Percentiles rank a stretch among this genome's conserved stretches.
These are phyloP conservation scores for Hemibagrus wyckioides DNA, from an alignment of 2,113 vertebrate genomes.

Conservation along the genomic window DNA sequence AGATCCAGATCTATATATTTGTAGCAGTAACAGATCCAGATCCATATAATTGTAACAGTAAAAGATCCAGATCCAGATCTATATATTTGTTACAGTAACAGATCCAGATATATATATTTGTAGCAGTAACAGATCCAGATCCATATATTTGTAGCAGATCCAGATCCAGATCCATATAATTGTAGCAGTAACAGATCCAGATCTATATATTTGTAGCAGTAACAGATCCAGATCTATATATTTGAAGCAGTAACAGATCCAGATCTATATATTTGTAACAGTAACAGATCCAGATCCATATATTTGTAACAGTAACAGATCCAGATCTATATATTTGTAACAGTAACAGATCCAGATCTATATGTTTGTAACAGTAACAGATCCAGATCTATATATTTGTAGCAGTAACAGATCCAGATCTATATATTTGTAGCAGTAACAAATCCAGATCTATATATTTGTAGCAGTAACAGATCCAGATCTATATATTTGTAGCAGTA, in stretches of 20 bases:
- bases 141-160: background rate
- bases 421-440: background rate
- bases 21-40: background rate
- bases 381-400: no score
- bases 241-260: background rate
- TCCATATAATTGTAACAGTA: background rate
- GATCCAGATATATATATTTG: background rate
- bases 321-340: background rate
- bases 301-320: background rate
- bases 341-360: background rate
- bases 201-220: background rate
- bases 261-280: background rate
- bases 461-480: background rate
- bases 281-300: background rate
- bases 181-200: background rate
- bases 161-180: background rate
- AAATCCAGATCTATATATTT: no score
- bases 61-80: background rate
- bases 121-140: background rate
- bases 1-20: background rate
- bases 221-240: background rate
- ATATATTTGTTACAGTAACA: background rate
- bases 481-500: background rate
- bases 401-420: background rate
- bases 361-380: background rate